Conservation (phyloP, 2,797 vertebrate species). For the Lindbergichthys nudifrons region DNA sequence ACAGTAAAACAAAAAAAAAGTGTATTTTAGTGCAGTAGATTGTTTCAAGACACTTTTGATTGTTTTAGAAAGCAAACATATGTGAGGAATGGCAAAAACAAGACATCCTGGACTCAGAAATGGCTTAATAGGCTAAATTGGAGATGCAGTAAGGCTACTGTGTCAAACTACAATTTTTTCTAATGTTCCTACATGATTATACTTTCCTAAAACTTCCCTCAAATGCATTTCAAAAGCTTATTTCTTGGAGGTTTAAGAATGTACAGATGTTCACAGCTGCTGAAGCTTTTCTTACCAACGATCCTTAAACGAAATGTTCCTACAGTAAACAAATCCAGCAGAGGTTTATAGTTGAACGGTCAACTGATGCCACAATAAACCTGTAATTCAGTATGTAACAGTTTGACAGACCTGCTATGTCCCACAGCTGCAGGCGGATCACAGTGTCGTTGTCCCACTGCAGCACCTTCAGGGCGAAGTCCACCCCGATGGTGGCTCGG, state of each 20-base stretch:
- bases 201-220: slow-evolving; percentile 1
- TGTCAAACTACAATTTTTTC: background rate
- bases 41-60: background rate
- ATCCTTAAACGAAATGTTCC: no score
- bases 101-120: background rate
- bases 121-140: background rate
- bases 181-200: background rate
- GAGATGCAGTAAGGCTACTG: background rate
- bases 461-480: slow-evolving; percentile 87
- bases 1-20: background rate
- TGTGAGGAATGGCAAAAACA: background rate
- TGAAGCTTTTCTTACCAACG: slow-evolving; percentile 14
- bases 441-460: slow-evolving; percentile 83
- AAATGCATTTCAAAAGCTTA: slow-evolving; percentile 3
- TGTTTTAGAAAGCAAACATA: background rate
- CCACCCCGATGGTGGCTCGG: slow-evolving; percentile 86
- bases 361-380: slow-evolving; percentile 14
- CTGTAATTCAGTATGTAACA: background rate
- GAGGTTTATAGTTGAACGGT: background rate
- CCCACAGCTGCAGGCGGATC: slow-evolving; percentile 87
- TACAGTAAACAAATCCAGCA: background rate
- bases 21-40: background rate
- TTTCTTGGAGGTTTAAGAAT: background rate
- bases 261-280: background rate
- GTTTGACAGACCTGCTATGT: slow-evolving; percentile 83